A percentile compares a stretch with the other conserved stretches of the same genome.
Conservation (phyloP, 2,888 invertebrate genomes). For the Kryphioiulus occultus region DNA sequence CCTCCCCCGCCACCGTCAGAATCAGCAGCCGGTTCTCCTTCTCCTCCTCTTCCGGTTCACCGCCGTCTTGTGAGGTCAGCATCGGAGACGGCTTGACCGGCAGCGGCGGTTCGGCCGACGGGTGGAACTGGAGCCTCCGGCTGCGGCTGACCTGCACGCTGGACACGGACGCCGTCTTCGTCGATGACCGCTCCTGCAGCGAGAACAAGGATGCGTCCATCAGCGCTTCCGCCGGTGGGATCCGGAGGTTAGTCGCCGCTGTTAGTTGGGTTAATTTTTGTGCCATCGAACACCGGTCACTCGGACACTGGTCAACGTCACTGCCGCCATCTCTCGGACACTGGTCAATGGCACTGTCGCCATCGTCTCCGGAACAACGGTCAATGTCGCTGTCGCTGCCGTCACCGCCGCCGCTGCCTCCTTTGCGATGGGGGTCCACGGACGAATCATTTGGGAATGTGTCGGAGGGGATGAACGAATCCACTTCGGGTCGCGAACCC, state of each 20-base stretch:
- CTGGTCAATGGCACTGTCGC: no score
- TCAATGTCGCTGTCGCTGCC: no score
- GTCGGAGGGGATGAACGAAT: neutral
- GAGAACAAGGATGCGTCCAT: constrained; percentile 44
- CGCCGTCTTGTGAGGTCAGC: no score
- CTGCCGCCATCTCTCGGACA: no score
- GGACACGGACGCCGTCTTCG: constrained; percentile 26
- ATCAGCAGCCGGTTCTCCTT: constrained; percentile 1
- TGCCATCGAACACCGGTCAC: neutral
- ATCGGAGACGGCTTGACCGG: neutral
- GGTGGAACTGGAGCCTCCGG: constrained; percentile 46
- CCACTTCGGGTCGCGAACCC: neutral
- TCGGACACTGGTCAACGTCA: neutral
- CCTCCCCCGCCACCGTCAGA: neutral
- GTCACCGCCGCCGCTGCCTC: no score
- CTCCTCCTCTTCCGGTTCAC: constrained; percentile 47
- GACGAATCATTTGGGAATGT: no score
- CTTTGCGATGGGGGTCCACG: no score
- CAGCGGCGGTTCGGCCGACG: neutral
- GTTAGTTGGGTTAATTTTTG: no score
- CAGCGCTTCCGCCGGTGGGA: no score
- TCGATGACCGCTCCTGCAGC: constrained; percentile 40
- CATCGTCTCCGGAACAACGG: no score
- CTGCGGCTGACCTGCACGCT: constrained; percentile 49
- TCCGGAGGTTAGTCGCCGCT: neutral